These are phyloP conservation scores for Rhagologus leucostigma DNA, from an alignment of 2,113 vertebrate species.

Conservation along the genomic window DNA sequence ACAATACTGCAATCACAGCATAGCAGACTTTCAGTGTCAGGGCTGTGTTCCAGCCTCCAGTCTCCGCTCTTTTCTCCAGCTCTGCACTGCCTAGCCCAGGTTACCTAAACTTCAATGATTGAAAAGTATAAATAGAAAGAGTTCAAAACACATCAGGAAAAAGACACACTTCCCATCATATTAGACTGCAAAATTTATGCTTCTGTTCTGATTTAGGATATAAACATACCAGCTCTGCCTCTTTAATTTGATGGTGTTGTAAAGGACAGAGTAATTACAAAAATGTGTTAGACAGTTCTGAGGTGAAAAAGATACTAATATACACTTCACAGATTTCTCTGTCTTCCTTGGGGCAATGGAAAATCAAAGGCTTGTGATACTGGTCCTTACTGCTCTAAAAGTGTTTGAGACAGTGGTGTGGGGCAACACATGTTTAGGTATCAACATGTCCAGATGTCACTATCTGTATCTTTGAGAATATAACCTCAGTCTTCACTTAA, in stretches of 20 bases:
- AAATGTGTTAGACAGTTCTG: background rate
- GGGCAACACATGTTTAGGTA: background rate
- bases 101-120: background rate
- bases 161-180: background rate
- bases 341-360: background rate
- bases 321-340: background rate
- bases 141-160: background rate
- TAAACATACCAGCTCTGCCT: background rate
- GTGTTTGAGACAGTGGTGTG: background rate
- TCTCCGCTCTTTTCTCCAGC: background rate
- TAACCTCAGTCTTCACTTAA: background rate
- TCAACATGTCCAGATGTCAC: background rate
- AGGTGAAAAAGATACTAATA: background rate
- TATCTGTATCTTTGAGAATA: background rate
- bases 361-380: background rate
- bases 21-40: background rate
- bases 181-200: background rate
- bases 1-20: background rate
- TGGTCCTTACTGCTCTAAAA: background rate
- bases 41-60: background rate
- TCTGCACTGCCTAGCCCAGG: background rate
- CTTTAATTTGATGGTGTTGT: background rate
- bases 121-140: background rate
- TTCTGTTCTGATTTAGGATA: background rate
- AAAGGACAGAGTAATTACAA: background rate